Base-by-base conservation (phyloP, 2,888 invertebrate genomes). In the Chloromyia formosa region DNA sequence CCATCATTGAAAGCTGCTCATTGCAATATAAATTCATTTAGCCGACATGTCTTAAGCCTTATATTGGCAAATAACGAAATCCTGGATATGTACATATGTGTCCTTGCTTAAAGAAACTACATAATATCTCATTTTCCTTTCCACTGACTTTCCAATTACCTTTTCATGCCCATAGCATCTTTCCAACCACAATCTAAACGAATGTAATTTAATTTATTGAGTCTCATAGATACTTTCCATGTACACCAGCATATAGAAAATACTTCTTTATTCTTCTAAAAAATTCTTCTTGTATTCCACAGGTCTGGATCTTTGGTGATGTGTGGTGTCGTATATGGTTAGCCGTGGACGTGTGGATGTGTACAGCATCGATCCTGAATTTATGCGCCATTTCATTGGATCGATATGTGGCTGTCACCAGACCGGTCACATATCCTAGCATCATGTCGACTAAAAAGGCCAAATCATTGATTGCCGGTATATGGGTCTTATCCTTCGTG, bases 261-360 rank as follows among this genome's bases (percentile, higher is more conserved):
- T 35, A 2, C 7, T 4, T 35, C 27, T 35, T 35, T 35, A 35
- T 2, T 35, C 27, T 35, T 35, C 27, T 2, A 35, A 35, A 35
- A 35, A 35, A 35, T 35, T 35, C 27, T 35, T 35, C 40, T 22
- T 40, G 12, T 62, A 16, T 16, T 62, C 40, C 27, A n/a, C 88
- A 95, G 92, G 92, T 96, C 83, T 98, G 98, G 98, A 94, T 97
- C 81, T 98, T 97, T 84, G 97, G 98, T 68, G 93, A 94, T 84
- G 89, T 95, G 60, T 97, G 97, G 96, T 98, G 98, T 87, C 93
- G 94, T 77, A 91, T 96, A 78, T 98, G 98, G 98, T 88, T 98
- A 78, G 97, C 98, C 0, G 92, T 97, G 75, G 98, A 98, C 86
- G 98, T 98, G 12, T 97, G 97, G 96, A 94, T 98, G 94, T 98